Evolutionary conservation across 2,888 invertebrate genomes (phyloP).

Genomic region (Cyclophora punctaria): DNA sequence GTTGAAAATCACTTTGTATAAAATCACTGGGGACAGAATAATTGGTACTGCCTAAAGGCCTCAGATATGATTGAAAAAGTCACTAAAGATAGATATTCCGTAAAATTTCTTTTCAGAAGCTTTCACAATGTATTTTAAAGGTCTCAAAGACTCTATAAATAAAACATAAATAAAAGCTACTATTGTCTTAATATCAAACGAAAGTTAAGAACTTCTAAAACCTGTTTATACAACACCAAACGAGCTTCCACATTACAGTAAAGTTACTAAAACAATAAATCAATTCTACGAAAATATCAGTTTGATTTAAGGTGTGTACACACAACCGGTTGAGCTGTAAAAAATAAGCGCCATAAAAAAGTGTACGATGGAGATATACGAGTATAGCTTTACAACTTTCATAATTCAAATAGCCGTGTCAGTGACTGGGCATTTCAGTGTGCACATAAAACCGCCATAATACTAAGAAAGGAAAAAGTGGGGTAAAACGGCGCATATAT

Average conservation of each 20-base stretch:
- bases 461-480: slow-evolving; percentile 40
- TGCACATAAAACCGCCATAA: slow-evolving; percentile 49
- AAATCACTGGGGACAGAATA: too few species aligned
- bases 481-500: slow-evolving; percentile 40
- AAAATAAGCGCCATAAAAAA: slow-evolving; percentile 57
- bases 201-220: too few species aligned
- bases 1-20: too few species aligned
- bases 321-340: slow-evolving; percentile 45
- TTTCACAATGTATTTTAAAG: too few species aligned
- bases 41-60: too few species aligned
- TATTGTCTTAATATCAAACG: too few species aligned
- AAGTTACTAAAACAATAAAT: slow-evolving; percentile 47
- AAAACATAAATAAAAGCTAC: too few species aligned
- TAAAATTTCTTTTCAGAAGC: too few species aligned
- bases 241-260: slow-evolving; percentile 21
- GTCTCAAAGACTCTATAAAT: too few species aligned
- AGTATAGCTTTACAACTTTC: slow-evolving; percentile 63
- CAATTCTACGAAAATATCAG: slow-evolving; percentile 39
- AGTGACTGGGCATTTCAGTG: slow-evolving; percentile 43
- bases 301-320: slow-evolving; percentile 55
- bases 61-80: too few species aligned
- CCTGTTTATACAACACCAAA: slow-evolving; percentile 6
- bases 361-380: slow-evolving; percentile 55
- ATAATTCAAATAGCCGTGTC: slow-evolving; percentile 65
- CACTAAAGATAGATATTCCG: too few species aligned